These are phyloP conservation scores for Cylindroiulus punctatus DNA, from an alignment of 2,888 invertebrate species.

Conservation along the genomic window DNA sequence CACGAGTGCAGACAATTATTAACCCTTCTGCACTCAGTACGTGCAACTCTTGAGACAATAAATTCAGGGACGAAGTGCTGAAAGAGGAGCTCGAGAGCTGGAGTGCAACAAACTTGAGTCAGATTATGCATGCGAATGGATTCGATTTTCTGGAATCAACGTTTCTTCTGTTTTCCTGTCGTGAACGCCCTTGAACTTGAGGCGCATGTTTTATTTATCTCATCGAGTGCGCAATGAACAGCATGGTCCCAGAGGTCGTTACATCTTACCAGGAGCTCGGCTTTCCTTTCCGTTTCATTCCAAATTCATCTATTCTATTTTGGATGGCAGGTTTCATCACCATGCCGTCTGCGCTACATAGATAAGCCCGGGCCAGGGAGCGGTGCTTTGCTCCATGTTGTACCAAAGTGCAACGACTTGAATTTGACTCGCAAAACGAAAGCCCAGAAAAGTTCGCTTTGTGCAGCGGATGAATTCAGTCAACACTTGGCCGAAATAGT, in stretches of 20 bases:
- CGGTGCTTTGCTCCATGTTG: slow-evolving; percentile 8
- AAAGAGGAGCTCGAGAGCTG: not conserved
- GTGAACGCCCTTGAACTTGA: slow-evolving; percentile 21
- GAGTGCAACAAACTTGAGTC: not conserved
- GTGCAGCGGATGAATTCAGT: too few species aligned
- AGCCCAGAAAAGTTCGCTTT: not conserved
- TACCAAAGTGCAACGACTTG: not conserved
- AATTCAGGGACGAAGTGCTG: not conserved
- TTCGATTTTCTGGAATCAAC: not conserved
- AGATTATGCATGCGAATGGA: not conserved
- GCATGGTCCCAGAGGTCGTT: not conserved
- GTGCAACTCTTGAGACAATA: not conserved
- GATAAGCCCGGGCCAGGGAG: not conserved
- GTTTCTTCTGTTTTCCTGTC: not conserved
- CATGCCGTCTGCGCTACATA: not conserved
- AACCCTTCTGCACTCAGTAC: not conserved
- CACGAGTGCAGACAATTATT: slow-evolving; percentile 3
- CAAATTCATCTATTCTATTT: slow-evolving; percentile 38
- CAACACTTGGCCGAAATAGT: not conserved
- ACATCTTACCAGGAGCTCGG: slow-evolving; percentile 19
- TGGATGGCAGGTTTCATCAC: slow-evolving; percentile 4
- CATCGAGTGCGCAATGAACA: not conserved
- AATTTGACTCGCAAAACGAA: not conserved
- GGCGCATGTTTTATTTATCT: slow-evolving; percentile 38
- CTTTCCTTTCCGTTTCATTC: slow-evolving; percentile 30